Evolutionary conservation across 2,113 vertebrate genomes (phyloP), one percentile per base, ranked within the genome.

Genomic region (Cyanoliseus patagonus): DNA sequence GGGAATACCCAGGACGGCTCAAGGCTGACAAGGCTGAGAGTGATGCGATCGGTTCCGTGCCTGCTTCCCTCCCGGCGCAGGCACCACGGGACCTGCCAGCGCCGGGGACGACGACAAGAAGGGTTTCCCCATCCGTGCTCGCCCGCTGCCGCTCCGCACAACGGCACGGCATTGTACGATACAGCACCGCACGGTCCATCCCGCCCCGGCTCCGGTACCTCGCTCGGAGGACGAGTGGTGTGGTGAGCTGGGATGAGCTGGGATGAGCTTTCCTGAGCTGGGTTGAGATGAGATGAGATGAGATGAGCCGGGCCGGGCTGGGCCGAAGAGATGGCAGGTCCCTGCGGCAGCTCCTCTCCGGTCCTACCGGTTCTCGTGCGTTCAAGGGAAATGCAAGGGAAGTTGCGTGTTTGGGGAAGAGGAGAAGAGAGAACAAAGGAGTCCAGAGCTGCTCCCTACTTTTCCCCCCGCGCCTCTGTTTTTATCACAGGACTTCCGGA

Each of bases 401-500:
- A 95, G 51, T 85, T 82, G 83, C 73, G 55, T 28, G 17, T 5
- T 55, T 30, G 5, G 27, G 28, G 42, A 59, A 17, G 7, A 10
- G 33, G 15, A 4, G 33, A n/a, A 59, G 55, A 14, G 11, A 92
- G 17, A 88, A 23, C 30, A 70, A 83, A 88, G 0, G 74, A 90
- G 2, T 41, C 64, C 67, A 59, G 4, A 44, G 5, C 81, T 74
- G 92, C 92, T 93, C 81, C 44, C 39, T 84, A 93, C 95, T 95
- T 94, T 88, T 76, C 63, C 87, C 90, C 90, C 85, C 46, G 88
- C 85, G 73, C 63, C 86, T 59, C 95, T 95, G 94, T 96, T 95
- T 96, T 97, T 97, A 97, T 97, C 91, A 89, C 96, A 94, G 95
- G 85, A 93, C 96, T 97, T 97, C 96, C 96, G 96, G 96, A 97